Conservation (phyloP, 2,113 vertebrate genomes). For the Eclectus roratus region DNA sequence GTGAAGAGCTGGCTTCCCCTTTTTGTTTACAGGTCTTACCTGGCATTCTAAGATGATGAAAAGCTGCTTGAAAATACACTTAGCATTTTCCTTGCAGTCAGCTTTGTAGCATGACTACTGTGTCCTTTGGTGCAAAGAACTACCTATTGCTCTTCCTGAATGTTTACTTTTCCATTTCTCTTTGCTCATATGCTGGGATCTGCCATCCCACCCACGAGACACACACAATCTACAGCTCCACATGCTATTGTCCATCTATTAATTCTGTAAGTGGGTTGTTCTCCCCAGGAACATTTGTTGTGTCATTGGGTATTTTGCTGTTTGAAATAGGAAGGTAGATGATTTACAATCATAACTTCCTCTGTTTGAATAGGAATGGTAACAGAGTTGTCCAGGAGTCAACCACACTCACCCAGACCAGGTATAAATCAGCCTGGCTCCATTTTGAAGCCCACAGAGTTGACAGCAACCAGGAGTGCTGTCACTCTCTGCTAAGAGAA, state of each 20-base stretch:
- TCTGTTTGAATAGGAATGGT: neutral
- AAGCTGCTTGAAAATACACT: constrained; percentile 28
- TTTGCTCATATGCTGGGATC: neutral
- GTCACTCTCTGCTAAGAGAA: neutral
- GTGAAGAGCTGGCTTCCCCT: neutral
- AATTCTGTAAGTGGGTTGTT: neutral
- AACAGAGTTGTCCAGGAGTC: neutral
- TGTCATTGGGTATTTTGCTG: neutral
- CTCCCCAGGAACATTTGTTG: neutral
- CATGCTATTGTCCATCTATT: neutral
- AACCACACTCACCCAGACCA: neutral
- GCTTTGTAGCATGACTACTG: neutral
- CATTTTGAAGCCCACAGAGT: neutral
- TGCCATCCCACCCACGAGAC: neutral
- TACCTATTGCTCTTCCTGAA: neutral
- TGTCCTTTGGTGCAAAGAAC: constrained; percentile 50
- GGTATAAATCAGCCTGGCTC: neutral
- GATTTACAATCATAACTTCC: neutral
- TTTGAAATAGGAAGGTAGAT: neutral
- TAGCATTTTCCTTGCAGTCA: constrained; percentile 4
- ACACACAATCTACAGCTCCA: neutral
- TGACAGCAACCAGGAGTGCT: neutral
- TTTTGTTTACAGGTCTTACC: constrained; percentile 30
- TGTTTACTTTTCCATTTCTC: constrained; percentile 23
- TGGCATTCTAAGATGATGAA: constrained; percentile 5